Percentiles rank a stretch among this genome's conserved stretches.
Evolutionary conservation across 2,888 invertebrate genomes (phyloP).

Genomic region (Noctua janthina): DNA sequence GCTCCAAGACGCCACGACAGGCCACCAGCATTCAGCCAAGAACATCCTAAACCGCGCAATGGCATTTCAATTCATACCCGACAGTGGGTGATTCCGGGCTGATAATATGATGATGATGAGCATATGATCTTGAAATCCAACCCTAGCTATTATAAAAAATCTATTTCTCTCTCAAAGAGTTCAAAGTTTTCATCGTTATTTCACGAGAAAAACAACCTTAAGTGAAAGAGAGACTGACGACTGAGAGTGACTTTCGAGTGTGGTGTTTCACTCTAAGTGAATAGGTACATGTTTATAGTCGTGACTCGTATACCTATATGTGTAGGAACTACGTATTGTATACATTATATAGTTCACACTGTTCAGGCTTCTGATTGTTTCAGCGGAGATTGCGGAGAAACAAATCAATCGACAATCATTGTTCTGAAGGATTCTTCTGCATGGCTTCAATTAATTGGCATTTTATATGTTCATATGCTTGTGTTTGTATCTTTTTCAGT

Average conservation of each 20-base stretch:
- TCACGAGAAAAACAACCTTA: neutral
- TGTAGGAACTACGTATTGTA: neutral
- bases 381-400: slow-evolving; percentile 39
- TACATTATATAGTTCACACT: slow-evolving; percentile 33
- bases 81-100: too few species aligned
- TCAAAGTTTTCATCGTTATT: neutral
- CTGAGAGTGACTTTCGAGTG: too few species aligned
- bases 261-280: neutral
- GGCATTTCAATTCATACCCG: too few species aligned
- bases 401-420: slow-evolving; percentile 55
- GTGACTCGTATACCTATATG: neutral
- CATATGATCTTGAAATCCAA: neutral
- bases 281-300: neutral
- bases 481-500: slow-evolving; percentile 26
- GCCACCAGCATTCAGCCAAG: too few species aligned
- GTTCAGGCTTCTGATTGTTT: slow-evolving; percentile 66
- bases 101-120: too few species aligned
- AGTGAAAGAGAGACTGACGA: too few species aligned
- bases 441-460: slow-evolving; percentile 30
- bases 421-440: slow-evolving; percentile 37
- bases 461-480: slow-evolving; percentile 8
- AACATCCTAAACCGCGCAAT: too few species aligned
- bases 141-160: neutral
- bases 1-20: too few species aligned
- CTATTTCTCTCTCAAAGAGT: neutral